A percentile compares a stretch with the other conserved stretches of the same genome.
Evolutionary conservation across 2,113 vertebrate species (phyloP).

Genomic region (Ovibos moschatus): DNA sequence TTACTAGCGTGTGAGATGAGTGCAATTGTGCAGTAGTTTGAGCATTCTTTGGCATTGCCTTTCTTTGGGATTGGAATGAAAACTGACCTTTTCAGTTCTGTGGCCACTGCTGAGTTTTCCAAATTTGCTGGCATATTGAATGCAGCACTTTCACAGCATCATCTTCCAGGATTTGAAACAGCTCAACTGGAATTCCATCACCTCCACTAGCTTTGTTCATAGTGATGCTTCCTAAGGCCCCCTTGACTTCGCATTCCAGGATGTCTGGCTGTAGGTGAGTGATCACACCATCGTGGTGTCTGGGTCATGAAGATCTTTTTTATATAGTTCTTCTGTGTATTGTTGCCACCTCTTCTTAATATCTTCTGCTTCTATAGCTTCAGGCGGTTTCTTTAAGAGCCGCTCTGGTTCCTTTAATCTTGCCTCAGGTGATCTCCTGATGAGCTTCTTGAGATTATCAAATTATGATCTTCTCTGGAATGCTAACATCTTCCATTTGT

Average conservation of each 20-base stretch:
- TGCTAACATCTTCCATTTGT: background rate
- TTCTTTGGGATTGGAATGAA: background rate
- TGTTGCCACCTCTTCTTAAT: background rate
- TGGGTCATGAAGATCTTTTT: background rate
- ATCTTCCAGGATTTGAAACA: background rate
- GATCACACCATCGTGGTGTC: background rate
- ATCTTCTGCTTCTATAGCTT: background rate
- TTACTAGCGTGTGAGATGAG: rapidly evolving
- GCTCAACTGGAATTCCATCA: background rate
- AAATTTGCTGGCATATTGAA: background rate
- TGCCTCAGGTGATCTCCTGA: background rate
- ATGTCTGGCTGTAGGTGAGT: background rate
- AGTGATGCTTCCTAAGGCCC: background rate
- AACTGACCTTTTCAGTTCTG: background rate
- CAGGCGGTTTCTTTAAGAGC: background rate
- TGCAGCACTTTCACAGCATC: background rate
- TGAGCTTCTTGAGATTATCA: background rate
- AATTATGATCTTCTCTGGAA: background rate
- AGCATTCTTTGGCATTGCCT: background rate
- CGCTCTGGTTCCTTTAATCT: background rate
- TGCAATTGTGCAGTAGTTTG: background rate
- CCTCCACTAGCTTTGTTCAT: background rate
- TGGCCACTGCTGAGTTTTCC: background rate
- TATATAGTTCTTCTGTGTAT: background rate
- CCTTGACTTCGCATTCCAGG: background rate